Conservation (phyloP, 1,140 invertebrate species). For the Meloidogyne chitwoodi region DNA sequence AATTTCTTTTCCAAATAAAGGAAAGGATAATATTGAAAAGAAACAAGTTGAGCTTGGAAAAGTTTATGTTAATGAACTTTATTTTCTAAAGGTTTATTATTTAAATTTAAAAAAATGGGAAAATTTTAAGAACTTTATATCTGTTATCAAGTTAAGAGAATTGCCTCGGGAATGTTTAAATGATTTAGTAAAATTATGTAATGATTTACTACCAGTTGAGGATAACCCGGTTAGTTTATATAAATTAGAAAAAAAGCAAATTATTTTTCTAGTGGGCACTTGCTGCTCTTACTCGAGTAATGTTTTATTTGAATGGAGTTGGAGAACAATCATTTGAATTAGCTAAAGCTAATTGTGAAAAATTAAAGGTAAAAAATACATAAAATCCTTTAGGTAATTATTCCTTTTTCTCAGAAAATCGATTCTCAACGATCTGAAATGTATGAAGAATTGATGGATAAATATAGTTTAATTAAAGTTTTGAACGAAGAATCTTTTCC, state of each 20-base stretch:
- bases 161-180: slow-evolving; percentile 19
- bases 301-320: slow-evolving; percentile 22
- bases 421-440: slow-evolving; percentile 35
- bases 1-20: background rate
- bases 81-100: slow-evolving; percentile 21
- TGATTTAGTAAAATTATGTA: slow-evolving; percentile 29
- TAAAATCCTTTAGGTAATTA: background rate
- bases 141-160: slow-evolving; percentile 2
- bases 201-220: slow-evolving; percentile 40
- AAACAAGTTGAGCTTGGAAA: background rate
- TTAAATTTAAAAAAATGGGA: background rate
- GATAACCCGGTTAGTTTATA: slow-evolving; percentile 40
- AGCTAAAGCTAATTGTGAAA: slow-evolving; percentile 15
- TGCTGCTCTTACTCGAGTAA: slow-evolving; percentile 3
- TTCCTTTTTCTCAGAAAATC: background rate
- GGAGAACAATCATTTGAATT: slow-evolving; percentile 24
- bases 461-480: background rate
- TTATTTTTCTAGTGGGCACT: slow-evolving; percentile 36
- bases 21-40: background rate
- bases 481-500: background rate
- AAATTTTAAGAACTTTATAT: slow-evolving; percentile 9
- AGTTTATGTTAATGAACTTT: slow-evolving; percentile 19
- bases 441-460: slow-evolving; percentile 35
- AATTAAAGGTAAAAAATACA: slow-evolving; percentile 13
- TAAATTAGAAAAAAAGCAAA: background rate